phyloP scores from a whole-genome alignment of 1,140 invertebrate species.

The Geopemphigus sp. region DNA sequence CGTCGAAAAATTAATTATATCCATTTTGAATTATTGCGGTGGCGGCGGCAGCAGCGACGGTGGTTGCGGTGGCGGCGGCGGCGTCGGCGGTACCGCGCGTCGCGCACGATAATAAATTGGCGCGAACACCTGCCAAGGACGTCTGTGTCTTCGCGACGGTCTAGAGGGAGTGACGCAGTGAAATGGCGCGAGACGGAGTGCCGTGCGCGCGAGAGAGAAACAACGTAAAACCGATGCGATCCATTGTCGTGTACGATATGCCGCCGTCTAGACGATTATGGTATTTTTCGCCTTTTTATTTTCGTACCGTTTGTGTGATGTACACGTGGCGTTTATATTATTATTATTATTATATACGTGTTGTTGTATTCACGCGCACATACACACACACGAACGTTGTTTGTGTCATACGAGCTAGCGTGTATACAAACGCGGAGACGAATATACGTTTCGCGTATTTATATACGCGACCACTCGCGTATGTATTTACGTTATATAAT shows the following conservation, averaged over 20 bases:
- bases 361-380: too few species aligned
- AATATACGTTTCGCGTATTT: background rate
- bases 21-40: background rate
- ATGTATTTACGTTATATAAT: background rate
- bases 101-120: background rate
- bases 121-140: constrained; percentile 5
- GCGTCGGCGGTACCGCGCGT: background rate
- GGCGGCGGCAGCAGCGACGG: background rate
- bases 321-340: background rate
- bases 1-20: background rate
- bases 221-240: background rate
- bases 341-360: background rate
- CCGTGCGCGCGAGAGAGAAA: background rate
- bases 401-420: too few species aligned
- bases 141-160: background rate
- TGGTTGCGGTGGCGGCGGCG: too few species aligned
- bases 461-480: background rate
- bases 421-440: background rate
- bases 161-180: background rate
- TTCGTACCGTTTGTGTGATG: background rate
- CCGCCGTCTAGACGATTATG: constrained; percentile 40
- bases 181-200: background rate
- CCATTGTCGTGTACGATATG: background rate
- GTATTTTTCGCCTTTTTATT: constrained; percentile 48
- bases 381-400: background rate